Evolutionary conservation across 2,888 invertebrate genomes (phyloP).

Genomic region (Megaustenia siamemsis): DNA sequence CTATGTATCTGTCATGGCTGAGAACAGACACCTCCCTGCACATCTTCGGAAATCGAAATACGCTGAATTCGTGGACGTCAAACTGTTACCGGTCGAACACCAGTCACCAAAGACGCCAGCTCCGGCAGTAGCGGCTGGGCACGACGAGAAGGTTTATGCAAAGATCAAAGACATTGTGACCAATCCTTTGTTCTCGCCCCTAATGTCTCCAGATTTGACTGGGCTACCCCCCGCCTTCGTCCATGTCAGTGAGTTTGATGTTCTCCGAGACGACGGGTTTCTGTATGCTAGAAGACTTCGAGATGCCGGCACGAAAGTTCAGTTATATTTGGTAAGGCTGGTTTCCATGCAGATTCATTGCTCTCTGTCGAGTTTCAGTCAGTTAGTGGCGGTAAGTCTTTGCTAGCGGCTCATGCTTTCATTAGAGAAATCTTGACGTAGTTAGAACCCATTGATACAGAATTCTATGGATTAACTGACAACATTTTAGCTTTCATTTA

Average conservation of each 20-base stretch:
- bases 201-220: constrained; percentile 69
- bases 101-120: not conserved
- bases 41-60: constrained; percentile 56
- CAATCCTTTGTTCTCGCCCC: constrained; percentile 70
- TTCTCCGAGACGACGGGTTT: constrained; percentile 77
- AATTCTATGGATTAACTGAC: no score
- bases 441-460: no score
- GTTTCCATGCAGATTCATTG: constrained; percentile 37
- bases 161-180: constrained; percentile 54
- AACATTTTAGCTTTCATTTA: no score
- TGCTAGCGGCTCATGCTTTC: not conserved
- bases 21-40: constrained; percentile 60
- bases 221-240: constrained; percentile 75
- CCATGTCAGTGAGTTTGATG: constrained; percentile 76
- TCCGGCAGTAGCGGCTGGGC: not conserved
- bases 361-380: not conserved
- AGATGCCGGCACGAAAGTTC: constrained; percentile 65
- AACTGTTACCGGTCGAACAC: constrained; percentile 39
- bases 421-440: not conserved
- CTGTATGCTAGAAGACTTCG: constrained; percentile 74
- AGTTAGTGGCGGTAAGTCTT: not conserved
- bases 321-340: constrained; percentile 34
- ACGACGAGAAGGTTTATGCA: constrained; percentile 38
- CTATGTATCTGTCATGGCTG: constrained; percentile 22
- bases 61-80: constrained; percentile 50